These are phyloP conservation scores for Caenorhabditis auriculariae DNA, from an alignment of 2,888 invertebrate genomes.

Conservation along the genomic window DNA sequence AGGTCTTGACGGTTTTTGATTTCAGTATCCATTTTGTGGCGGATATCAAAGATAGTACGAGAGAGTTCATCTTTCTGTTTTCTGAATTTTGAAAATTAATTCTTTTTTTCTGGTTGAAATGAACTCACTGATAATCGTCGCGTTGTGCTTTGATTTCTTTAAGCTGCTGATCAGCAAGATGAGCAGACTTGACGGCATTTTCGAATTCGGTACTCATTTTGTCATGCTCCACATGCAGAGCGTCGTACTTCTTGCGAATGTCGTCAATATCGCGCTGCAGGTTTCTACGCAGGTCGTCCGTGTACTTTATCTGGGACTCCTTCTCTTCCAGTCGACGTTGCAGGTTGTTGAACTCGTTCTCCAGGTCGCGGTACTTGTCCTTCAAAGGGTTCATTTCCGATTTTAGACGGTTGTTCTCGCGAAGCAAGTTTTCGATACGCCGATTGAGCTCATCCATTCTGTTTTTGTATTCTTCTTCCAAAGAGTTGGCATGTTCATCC, in stretches of 20 bases:
- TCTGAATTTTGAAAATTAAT: conserved; percentile 15
- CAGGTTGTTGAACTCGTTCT: conserved; percentile 53
- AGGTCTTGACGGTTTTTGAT: conserved; percentile 39
- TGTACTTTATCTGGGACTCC: conserved; percentile 38
- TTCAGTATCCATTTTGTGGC: conserved; percentile 51
- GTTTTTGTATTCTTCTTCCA: conserved; percentile 61
- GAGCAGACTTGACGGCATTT: conserved; percentile 39
- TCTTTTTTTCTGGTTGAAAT: conserved; percentile 1
- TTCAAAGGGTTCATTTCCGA: conserved; percentile 52
- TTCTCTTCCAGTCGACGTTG: conserved; percentile 56
- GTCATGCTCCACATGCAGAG: conserved; percentile 46
- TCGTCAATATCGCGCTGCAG: conserved; percentile 50
- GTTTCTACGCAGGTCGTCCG: conserved; percentile 38
- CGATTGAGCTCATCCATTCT: conserved; percentile 58
- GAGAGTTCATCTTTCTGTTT: conserved; percentile 58
- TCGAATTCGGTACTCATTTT: conserved; percentile 38
- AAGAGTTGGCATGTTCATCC: conserved; percentile 51
- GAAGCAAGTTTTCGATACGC: conserved; percentile 51
- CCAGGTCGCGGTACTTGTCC: conserved; percentile 56
- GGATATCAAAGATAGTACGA: conserved; percentile 52
- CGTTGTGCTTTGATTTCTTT: conserved; percentile 59
- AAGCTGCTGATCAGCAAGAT: conserved; percentile 52
- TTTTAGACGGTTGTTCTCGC: conserved; percentile 57
- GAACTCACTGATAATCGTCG: conserved; percentile 52
- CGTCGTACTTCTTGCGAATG: conserved; percentile 44